A percentile compares a stretch with the other conserved stretches of the same genome.
Evolutionary conservation across 2,797 vertebrate genomes (phyloP).

Genomic region (Amblyopsis hoosieri): DNA sequence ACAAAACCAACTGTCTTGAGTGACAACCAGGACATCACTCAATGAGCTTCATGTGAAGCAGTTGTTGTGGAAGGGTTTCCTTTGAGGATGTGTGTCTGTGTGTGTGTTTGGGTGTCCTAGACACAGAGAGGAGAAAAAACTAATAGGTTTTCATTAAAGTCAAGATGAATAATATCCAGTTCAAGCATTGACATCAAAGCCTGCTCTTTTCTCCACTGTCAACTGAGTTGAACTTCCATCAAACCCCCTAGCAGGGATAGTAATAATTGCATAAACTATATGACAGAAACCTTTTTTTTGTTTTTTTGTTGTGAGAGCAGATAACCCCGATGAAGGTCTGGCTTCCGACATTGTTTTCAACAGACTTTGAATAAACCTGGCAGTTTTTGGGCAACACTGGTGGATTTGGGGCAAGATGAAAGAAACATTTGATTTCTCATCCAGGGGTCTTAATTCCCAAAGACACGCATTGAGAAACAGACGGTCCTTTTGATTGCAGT

Average conservation of each 20-base stretch:
- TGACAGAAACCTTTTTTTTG: constrained; percentile 48
- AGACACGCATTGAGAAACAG: constrained; percentile 58
- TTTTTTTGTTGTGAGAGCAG: constrained; percentile 41
- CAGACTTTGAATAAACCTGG: constrained; percentile 34
- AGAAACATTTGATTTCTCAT: constrained; percentile 70
- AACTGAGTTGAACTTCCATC: constrained; percentile 59
- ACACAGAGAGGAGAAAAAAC: constrained; percentile 36
- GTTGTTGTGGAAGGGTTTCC: constrained; percentile 4
- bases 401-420: constrained; percentile 71
- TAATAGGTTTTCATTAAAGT: constrained; percentile 75
- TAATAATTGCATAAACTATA: constrained; percentile 61
- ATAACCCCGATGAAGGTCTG: constrained; percentile 43
- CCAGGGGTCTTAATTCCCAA: constrained; percentile 59
- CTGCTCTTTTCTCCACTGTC: constrained; percentile 48
- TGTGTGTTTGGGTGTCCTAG: constrained; percentile 14
- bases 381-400: constrained; percentile 29
- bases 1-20: constrained; percentile 24
- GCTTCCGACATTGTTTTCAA: constrained; percentile 21
- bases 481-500: constrained; percentile 61
- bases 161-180: constrained; percentile 67
- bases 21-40: constrained; percentile 25
- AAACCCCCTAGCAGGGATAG: constrained; percentile 37
- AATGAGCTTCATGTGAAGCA: constrained; percentile 1
- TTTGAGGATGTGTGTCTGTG: neutral
- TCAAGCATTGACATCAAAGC: constrained; percentile 69